These are phyloP conservation scores for Exephanes ischioxanthus DNA, from an alignment of 2,888 invertebrate genomes.

Conservation along the genomic window DNA sequence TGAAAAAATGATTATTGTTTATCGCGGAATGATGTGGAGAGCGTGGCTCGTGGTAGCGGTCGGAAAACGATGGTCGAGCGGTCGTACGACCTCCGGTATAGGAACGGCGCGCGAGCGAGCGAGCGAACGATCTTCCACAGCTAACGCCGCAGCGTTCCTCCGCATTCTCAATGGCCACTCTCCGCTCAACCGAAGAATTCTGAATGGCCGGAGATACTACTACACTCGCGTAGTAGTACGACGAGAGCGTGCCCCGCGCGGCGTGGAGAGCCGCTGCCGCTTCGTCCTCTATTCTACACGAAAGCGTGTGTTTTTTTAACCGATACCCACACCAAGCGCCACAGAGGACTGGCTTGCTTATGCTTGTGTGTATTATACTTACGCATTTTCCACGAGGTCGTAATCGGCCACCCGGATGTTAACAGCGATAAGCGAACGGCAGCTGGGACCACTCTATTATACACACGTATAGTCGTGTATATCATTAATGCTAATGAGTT, in stretches of 20 bases:
- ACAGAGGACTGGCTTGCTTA: neutral
- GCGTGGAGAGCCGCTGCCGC: neutral
- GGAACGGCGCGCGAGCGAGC: slow-evolving; percentile 20
- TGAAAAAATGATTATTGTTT: neutral
- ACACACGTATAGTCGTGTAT: slow-evolving; percentile 2
- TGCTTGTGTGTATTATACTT: neutral
- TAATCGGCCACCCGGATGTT: slow-evolving; percentile 40
- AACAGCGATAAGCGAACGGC: slow-evolving; percentile 31
- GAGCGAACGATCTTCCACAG: slow-evolving; percentile 32
- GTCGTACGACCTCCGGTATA: slow-evolving; percentile 34
- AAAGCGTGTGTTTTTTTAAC: neutral
- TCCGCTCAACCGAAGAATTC: slow-evolving; percentile 50
- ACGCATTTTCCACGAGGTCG: slow-evolving; percentile 39
- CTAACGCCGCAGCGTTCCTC: slow-evolving; percentile 49
- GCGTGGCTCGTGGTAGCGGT: neutral
- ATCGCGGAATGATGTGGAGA: neutral
- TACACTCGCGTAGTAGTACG: slow-evolving; percentile 57
- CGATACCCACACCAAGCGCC: neutral
- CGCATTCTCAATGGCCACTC: slow-evolving; percentile 68
- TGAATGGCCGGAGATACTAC: slow-evolving; percentile 47
- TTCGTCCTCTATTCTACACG: slow-evolving; percentile 16
- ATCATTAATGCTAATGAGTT: slow-evolving; percentile 43
- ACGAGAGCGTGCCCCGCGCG: slow-evolving; percentile 20
- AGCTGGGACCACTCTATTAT: slow-evolving; percentile 23
- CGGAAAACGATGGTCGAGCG: slow-evolving; percentile 30